Base-by-base conservation (phyloP, 2,113 vertebrate genomes). In the Talpa occidentalis region DNA sequence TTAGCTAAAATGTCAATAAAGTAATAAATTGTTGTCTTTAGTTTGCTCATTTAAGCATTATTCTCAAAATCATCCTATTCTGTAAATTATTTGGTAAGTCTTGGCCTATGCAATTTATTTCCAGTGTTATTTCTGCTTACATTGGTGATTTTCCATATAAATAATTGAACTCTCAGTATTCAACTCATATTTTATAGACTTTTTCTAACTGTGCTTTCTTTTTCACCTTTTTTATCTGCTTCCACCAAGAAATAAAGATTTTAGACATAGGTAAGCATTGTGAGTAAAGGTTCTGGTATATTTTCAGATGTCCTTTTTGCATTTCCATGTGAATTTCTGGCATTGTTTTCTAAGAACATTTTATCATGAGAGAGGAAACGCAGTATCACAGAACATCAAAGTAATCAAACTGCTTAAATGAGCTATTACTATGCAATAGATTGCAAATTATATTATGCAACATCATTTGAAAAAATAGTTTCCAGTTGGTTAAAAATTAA, bases 231-330 rank as follows among this genome's bases (percentile, higher is more conserved):
- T 98, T 98, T 95, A 97, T 97, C 98, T 99, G 98, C 98, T 98
- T 98, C 95, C 97, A 98, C 96, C 96, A 99, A 99, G 99, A 99
- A 99, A 99, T 99, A 99, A 99, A 99, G 99, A 99, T 99, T 99
- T 99, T 99, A 99, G 99, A 99, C 99, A 99, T 99, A 99, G 99
- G 99, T 99, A 99, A 99, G 99, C 98, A 96, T 97, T 35, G 69
- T 90, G 42, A 98, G 94, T 96, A 98, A 98, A 97, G 98, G 96
- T 96, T 94, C 92, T 97, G 97, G 2, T 80, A 17, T 98, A 95
- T 98, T 89, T 97, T 98, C 89, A 95, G 69, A 89, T 97, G 95
- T 96, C 95, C 96, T 94, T 97, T 96, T 90, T 95, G 90, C 59
- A 60, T 95, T 85, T 90, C 77, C 62, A 3, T 54, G 32, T 73